Percentiles rank a stretch among this genome's conserved stretches.
phyloP scores from a whole-genome alignment of 2,888 invertebrate species.

The Altica lythri region DNA sequence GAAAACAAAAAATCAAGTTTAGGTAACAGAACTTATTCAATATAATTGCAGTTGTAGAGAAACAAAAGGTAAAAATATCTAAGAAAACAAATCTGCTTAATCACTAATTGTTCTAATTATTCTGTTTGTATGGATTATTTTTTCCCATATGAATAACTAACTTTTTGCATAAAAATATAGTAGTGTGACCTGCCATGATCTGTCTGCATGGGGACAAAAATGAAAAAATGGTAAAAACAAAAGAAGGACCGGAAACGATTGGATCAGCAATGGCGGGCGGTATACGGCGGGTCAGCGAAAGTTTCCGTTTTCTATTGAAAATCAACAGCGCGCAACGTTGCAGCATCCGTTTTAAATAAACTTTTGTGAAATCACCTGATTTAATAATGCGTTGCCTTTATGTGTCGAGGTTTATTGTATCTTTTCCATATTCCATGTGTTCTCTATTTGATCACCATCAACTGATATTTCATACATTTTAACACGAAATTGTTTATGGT shows the following conservation, averaged over 20 bases:
- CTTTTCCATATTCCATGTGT: constrained; percentile 11
- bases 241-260: constrained; percentile 51
- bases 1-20: no score
- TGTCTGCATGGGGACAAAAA: no score
- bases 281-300: constrained; percentile 52
- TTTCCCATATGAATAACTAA: no score
- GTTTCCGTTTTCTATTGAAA: constrained; percentile 58
- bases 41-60: no score
- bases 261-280: constrained; percentile 44
- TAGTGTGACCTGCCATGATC: no score
- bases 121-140: no score
- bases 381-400: constrained; percentile 36
- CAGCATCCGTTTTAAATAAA: constrained; percentile 53
- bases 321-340: constrained; percentile 55
- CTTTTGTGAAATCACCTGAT: constrained; percentile 45
- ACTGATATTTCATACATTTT: constrained; percentile 8
- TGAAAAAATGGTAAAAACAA: constrained; percentile 37
- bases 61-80: no score
- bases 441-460: constrained; percentile 15
- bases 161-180: no score
- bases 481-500: not conserved
- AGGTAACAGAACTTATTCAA: no score
- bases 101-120: no score
- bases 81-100: no score
- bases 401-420: constrained; percentile 25